A percentile compares a stretch with the other conserved stretches of the same genome.
phyloP scores from a whole-genome alignment of 2,888 invertebrate species.

The Cephus nigrinus region DNA sequence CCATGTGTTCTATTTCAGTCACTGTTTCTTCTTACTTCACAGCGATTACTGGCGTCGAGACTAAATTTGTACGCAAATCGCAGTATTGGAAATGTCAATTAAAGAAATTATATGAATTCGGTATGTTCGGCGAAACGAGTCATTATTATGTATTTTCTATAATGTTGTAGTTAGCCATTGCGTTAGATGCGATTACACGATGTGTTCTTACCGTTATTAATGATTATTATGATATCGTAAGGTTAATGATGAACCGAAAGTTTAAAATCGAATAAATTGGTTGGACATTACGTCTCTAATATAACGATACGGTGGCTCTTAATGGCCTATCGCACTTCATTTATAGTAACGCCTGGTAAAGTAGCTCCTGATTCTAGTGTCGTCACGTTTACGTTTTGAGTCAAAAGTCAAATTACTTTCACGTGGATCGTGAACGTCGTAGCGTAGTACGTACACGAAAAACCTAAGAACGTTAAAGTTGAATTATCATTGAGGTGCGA shows the following conservation, averaged over 20 bases:
- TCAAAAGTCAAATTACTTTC: background rate
- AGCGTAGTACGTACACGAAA: background rate
- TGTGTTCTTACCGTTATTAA: conserved; percentile 53
- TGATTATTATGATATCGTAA: conserved; percentile 25
- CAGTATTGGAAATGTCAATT: conserved; percentile 56
- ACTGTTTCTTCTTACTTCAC: background rate
- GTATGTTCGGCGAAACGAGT: conserved; percentile 30
- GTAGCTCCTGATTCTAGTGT: background rate
- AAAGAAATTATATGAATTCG: conserved; percentile 33
- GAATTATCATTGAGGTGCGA: conserved; percentile 14
- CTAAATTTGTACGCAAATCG: conserved; percentile 34
- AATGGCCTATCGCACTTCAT: conserved; percentile 40
- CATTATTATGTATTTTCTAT: conserved; percentile 53
- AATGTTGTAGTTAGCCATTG: conserved; percentile 47
- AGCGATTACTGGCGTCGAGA: background rate
- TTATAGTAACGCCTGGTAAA: background rate
- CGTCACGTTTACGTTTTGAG: background rate
- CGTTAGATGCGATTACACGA: conserved; percentile 47
- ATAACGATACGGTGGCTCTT: conserved; percentile 34
- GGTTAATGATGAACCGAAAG: background rate
- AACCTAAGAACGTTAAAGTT: background rate
- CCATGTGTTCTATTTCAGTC: background rate
- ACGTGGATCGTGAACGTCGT: background rate
- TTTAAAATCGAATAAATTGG: background rate
- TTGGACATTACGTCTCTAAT: background rate